These are phyloP conservation scores for Galagoides demidoff DNA, from an alignment of 2,797 vertebrate species.

Conservation along the genomic window DNA sequence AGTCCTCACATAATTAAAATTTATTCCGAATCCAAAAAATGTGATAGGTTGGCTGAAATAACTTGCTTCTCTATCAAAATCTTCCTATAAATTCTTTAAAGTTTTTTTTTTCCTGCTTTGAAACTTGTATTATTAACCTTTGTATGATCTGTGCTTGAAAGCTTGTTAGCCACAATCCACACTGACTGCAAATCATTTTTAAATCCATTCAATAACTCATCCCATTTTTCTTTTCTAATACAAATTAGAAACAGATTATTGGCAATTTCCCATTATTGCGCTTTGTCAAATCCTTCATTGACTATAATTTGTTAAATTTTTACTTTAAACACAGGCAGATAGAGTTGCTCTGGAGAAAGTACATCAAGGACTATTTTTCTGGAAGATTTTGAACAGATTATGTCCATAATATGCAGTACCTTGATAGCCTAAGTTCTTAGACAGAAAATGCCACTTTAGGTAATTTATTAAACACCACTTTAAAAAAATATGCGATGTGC, in stretches of 20 bases:
- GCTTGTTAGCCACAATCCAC: constrained; percentile 21
- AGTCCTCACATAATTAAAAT: constrained; percentile 28
- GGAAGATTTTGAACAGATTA: not conserved
- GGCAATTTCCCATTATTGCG: constrained; percentile 62
- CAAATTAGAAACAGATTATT: constrained; percentile 70
- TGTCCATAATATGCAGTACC: not conserved
- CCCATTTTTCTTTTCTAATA: constrained; percentile 71
- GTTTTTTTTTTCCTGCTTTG: not conserved
- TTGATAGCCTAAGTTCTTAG: not conserved
- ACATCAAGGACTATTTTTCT: not conserved
- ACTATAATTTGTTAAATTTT: constrained; percentile 71
- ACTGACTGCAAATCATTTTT: constrained; percentile 49
- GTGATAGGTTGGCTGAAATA: not conserved
- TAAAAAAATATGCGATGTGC: not conserved
- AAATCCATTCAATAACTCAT: not conserved
- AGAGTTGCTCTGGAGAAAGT: constrained; percentile 1
- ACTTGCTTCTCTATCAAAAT: constrained; percentile 10
- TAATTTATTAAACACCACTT: not conserved
- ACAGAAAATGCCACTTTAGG: not conserved
- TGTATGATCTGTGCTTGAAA: not conserved
- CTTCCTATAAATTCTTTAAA: not conserved
- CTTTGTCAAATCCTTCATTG: constrained; percentile 70
- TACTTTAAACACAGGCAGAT: constrained; percentile 57
- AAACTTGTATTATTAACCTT: not conserved
- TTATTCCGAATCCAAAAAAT: not conserved